Evolutionary conservation across 2,888 invertebrate species (phyloP).

Genomic region (Lordiphosa andalusiaca): DNA sequence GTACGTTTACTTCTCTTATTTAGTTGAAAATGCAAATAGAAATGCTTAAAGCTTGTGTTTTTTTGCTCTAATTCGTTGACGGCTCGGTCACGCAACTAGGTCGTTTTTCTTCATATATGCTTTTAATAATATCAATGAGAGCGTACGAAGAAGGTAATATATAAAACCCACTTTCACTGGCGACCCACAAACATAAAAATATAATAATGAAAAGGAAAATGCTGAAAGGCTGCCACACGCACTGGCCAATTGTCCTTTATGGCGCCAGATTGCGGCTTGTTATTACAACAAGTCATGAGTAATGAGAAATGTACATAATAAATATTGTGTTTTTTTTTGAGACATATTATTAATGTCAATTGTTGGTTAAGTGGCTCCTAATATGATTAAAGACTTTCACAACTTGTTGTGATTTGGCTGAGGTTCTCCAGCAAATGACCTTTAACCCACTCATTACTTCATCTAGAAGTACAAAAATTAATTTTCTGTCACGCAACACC

Average conservation of each 20-base stretch:
- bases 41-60: conserved; percentile 51
- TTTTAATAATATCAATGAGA: conserved; percentile 58
- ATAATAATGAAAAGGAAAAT: conserved; percentile 5
- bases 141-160: conserved; percentile 16
- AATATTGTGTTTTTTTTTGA: conserved; percentile 6
- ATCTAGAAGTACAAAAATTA: no score
- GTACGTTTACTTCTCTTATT: neutral
- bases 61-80: conserved; percentile 53
- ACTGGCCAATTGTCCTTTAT: conserved; percentile 37
- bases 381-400: conserved; percentile 2
- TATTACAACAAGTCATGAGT: conserved; percentile 31
- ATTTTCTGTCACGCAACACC: no score
- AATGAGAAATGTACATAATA: conserved; percentile 21
- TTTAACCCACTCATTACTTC: no score
- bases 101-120: conserved; percentile 66
- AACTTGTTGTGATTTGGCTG: no score
- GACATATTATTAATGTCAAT: conserved; percentile 7
- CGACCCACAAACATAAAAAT: conserved; percentile 18
- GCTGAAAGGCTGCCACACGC: conserved; percentile 17
- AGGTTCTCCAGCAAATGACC: no score
- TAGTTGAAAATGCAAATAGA: conserved; percentile 27
- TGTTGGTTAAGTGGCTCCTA: conserved; percentile 1
- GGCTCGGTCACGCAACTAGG: conserved; percentile 57
- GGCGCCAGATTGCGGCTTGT: conserved; percentile 29
- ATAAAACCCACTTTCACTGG: conserved; percentile 33